Percentiles rank a stretch among this genome's conserved stretches.
These are phyloP conservation scores for Octodonta nipae DNA, from an alignment of 2,888 invertebrate species.

Conservation along the genomic window DNA sequence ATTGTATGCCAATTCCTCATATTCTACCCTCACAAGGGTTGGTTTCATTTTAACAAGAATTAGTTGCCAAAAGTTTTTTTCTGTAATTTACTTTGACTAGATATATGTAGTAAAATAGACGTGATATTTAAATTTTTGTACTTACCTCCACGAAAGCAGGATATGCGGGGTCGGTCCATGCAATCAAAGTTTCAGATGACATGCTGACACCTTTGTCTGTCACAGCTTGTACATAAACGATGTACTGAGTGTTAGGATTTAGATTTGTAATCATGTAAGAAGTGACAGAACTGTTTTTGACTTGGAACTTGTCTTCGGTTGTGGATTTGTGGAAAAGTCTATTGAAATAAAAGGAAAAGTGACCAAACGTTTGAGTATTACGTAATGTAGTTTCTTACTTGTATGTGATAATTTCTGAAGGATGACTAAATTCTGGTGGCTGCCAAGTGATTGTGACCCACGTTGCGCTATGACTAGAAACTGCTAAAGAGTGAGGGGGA, in stretches of 20 bases:
- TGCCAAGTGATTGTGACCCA: constrained; percentile 75
- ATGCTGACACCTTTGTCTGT: constrained; percentile 55
- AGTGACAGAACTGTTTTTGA: constrained; percentile 52
- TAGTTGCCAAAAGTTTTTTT: too few relatives aligned
- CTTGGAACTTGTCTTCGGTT: constrained; percentile 46
- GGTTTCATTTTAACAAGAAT: too few relatives aligned
- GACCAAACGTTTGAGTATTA: neutral
- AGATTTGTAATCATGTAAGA: constrained; percentile 58
- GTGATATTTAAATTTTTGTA: too few relatives aligned
- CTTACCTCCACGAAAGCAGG: constrained; percentile 73
- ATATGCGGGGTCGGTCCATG: constrained; percentile 78
- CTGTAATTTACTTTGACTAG: too few relatives aligned
- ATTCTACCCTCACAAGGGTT: too few relatives aligned
- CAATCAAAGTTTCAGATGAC: constrained; percentile 69
- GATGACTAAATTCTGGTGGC: constrained; percentile 70
- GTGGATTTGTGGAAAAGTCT: constrained; percentile 59
- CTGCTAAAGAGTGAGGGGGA: constrained; percentile 66
- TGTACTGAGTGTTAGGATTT: constrained; percentile 69
- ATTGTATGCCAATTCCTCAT: too few relatives aligned
- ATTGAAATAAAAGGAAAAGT: constrained; percentile 1
- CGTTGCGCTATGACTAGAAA: constrained; percentile 67
- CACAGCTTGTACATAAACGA: constrained; percentile 62
- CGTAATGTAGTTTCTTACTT: too few relatives aligned
- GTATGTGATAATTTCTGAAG: constrained; percentile 63
- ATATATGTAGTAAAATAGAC: too few relatives aligned